Base-by-base conservation (phyloP, 2,888 invertebrate species). In the Leucoma salicis region DNA sequence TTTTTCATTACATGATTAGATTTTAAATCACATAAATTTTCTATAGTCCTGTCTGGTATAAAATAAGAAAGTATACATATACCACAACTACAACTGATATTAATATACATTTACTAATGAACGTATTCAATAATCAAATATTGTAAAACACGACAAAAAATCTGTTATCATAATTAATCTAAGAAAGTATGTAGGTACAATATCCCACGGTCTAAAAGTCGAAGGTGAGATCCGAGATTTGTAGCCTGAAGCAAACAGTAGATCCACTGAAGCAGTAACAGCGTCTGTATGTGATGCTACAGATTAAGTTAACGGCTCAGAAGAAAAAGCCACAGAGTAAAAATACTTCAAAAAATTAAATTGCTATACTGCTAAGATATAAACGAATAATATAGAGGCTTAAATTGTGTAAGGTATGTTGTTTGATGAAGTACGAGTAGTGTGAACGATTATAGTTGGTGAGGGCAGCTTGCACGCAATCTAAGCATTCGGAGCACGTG, bases 401-500 rank as follows among this genome's bases (percentile, higher is more conserved):
- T 37, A 47, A 37, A 39, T 63, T 39, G 53, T 53, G 49, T 70
- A 48, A 62, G 66, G 53, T 42, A 42, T 50, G 47, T 49, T 44
- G 43, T 58, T 60, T 66, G 71, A 70, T 69, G 66, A 68, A 60
- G 72, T 66, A 48, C 53, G 57, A 57, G 66, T 69, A 63, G 64
- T 80, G 56, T 78, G 75, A 74, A 76, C 74, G 54, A 42, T 64
- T 64, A 70, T 65, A 66, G 69, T 73, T 76, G 69, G 76, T 75
- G 70, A 74, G 71, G 76, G 80, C n/a, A n/a, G 84, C 83, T 84
- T 82, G 75, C 89, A 89, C 87, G 89, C 88, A 84, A 89, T 86
- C 78, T 77, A 72, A 83, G 82, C 87, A 88, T 88, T 89, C 82
- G 64, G 81, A 70, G 78, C 89, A 89, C 87, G 89, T 88, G 89